Evolutionary conservation across 2,113 vertebrate species (phyloP), one percentile per base, ranked within the genome.

Genomic region (Heteronetta atricapilla): DNA sequence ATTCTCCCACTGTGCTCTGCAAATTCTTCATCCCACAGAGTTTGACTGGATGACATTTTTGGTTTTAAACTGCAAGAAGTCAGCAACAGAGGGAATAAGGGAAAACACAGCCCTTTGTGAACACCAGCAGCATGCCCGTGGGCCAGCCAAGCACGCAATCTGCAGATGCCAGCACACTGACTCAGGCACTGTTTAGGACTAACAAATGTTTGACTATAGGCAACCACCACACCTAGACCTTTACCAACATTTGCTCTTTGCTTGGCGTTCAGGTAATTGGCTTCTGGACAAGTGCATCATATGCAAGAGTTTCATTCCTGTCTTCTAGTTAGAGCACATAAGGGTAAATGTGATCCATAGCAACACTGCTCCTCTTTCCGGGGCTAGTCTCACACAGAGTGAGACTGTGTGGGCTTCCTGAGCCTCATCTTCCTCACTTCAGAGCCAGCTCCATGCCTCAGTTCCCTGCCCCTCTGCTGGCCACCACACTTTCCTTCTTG

Each of bases 111-210:
- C 13, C 9, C 13, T 68, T 89, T 73, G 48, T 2, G 10, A 82
- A 56, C 58, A 59, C 13, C 42, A 31, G 10, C 0, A 1, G 15
- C n/a, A 15, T 62, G 6, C 12, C 34, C 3, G 0, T 34, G 44
- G 46, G 13, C 16, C 62, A 72, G 36, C 13, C 18, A 11, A 81
- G 18, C 17, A 13, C n/a, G 22, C 40, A 50, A 52, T 5, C 13
- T 0, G 0, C 36, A n/a, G 29, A 52, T 25, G 56, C 5, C 0
- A 1, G 5, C 26, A 66, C 31, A 56, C 9, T 66, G 63, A 17
- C 20, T 84, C 64, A 59, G 33, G 28, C 28, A 63, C 40, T 63
- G n/a, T 42, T 42, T 53, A 67, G 33, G 33, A 23, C 5, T 31
- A 67, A 91, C 38, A 78, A 75, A n/a, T n/a, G 9, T 22, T 89